Base-by-base conservation (phyloP, 2,113 vertebrate genomes). In the Lepus europaeus region DNA sequence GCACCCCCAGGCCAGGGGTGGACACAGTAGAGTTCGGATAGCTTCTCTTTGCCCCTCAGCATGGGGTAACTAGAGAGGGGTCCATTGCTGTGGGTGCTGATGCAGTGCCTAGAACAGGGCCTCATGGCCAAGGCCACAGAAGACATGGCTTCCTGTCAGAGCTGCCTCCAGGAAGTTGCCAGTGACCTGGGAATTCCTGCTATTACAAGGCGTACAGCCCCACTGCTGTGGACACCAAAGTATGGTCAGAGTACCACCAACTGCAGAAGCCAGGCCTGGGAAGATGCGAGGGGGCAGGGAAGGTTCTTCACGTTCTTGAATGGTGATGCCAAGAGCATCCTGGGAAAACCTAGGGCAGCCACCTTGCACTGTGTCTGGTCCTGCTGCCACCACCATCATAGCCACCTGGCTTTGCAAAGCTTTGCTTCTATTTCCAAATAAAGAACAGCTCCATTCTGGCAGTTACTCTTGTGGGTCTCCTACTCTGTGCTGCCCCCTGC, bases 381-480 rank as follows among this genome's bases (percentile, higher is more conserved):
- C 74, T 64, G 17, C 19, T 0, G 0, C 64, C 33, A 69, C 64
- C 8, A 1, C 33, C 13, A 53, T 76, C 59, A 49, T 16, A 63
- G 3, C 64, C 39, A 61, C 51, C 64, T 94, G 14, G 73, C 33
- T 88, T 94, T 81, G 74, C 33, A 78, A 31, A 95, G 27, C 56
- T 92, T 79, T 86, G 79, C 86, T 96, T 96, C 66, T 59, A 12
- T 95, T 95, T 89, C 51, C 68, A 95, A 97, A 97, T 97, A 97
- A 97, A 97, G 22, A 93, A 66, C 72, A 89, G 29, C 33, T 94
- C 80, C 56, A 63, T 36, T 78, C 16, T 16, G 51, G 19, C 39
- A 9, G 72, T 85, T 87, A 39, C 17, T 82, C 31, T 49, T 91
- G 27, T 68, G 69, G 33, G 59, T 70, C 81, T 86, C 33, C 81